Conservation (phyloP, 2,797 vertebrate species). For the Notolabrus celidotus region DNA sequence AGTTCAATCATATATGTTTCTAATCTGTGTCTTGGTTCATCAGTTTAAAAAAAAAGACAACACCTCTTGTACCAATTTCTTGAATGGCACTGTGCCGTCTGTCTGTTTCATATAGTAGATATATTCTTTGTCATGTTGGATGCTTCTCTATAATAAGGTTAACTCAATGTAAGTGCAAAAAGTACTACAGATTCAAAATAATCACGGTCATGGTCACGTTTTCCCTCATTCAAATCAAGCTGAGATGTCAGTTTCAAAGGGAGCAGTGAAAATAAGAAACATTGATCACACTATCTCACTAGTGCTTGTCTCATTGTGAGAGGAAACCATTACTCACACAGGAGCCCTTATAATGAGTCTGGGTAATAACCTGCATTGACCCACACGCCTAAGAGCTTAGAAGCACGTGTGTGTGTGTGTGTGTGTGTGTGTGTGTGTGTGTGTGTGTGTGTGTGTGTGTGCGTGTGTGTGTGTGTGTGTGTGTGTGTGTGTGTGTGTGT, state of each 20-base stretch:
- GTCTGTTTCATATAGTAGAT: background rate
- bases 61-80: background rate
- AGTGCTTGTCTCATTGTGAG: constrained; percentile 26
- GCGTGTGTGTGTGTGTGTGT: background rate
- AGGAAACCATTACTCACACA: constrained; percentile 53
- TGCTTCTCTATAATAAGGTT: background rate
- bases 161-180: constrained; percentile 3
- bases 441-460: too few relatives aligned
- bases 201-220: background rate
- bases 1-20: too few relatives aligned
- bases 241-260: constrained; percentile 29
- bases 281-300: constrained; percentile 26
- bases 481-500: background rate
- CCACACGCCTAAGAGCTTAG: constrained; percentile 18
- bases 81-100: background rate
- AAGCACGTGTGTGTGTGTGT: constrained; percentile 10
- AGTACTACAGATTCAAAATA: constrained; percentile 9
- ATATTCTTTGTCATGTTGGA: background rate
- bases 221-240: constrained; percentile 23
- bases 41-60: background rate
- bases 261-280: constrained; percentile 39
- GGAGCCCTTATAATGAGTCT: constrained; percentile 34
- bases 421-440: too few relatives aligned
- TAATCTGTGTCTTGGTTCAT: too few relatives aligned
- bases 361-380: constrained; percentile 45